phyloP scores from a whole-genome alignment of 2,888 invertebrate species.

The Isoperla grammatica region DNA sequence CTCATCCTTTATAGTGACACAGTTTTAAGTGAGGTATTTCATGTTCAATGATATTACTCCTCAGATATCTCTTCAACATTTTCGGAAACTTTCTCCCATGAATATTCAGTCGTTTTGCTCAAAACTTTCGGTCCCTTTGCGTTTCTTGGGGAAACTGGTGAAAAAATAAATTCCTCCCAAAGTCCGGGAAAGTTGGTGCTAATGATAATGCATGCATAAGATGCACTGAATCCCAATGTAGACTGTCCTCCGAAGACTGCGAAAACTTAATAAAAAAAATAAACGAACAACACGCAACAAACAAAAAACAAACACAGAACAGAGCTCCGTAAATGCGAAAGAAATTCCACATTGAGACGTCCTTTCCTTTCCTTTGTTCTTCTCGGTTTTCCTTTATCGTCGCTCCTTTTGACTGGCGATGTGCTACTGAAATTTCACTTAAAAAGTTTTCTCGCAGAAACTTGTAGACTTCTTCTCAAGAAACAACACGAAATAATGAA shows the following conservation, averaged over 20 bases:
- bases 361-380: slow-evolving; percentile 8
- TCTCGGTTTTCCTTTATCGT: background rate
- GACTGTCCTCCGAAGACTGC: background rate
- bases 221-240: background rate
- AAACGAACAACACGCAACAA: background rate
- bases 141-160: no score
- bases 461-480: slow-evolving; percentile 14
- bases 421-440: slow-evolving; percentile 13
- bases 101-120: no score
- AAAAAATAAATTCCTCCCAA: background rate
- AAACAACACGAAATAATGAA: slow-evolving; percentile 16
- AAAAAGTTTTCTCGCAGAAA: slow-evolving; percentile 4
- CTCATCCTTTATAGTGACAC: no score
- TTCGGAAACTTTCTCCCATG: no score
- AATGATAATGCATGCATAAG: background rate
- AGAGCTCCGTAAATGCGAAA: background rate
- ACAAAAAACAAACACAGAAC: background rate
- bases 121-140: no score
- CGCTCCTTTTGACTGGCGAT: slow-evolving; percentile 12
- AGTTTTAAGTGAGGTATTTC: no score
- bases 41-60: no score
- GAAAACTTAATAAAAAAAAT: background rate
- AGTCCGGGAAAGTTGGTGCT: background rate
- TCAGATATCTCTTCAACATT: no score
- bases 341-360: background rate